Evolutionary conservation across 2,888 invertebrate genomes (phyloP).

Genomic region (Tenodera sinensis): DNA sequence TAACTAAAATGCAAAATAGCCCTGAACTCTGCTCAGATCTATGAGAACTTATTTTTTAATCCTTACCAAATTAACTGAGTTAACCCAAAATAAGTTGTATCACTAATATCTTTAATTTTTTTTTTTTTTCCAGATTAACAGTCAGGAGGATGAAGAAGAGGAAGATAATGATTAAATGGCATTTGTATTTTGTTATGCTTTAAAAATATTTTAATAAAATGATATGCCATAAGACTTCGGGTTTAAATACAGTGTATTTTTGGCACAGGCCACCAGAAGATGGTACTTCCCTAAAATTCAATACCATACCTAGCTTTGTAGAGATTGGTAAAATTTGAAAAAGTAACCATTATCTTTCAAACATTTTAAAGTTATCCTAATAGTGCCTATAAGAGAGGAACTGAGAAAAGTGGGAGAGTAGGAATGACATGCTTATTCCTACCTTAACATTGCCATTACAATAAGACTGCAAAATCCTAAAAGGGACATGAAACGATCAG

Average conservation of each 20-base stretch:
- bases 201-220: background rate
- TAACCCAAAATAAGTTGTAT: no score
- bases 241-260: background rate
- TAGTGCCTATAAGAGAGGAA: no score
- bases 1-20: background rate
- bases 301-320: no score
- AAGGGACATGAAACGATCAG: no score
- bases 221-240: background rate
- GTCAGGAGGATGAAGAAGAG: conserved; percentile 70
- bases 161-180: conserved; percentile 76
- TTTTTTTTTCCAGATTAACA: conserved; percentile 43
- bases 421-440: no score
- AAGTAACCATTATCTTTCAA: no score
- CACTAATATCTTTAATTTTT: conserved; percentile 13
- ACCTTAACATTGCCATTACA: no score
- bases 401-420: no score
- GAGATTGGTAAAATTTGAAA: no score
- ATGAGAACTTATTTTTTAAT: background rate
- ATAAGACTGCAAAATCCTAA: no score
- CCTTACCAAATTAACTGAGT: background rate
- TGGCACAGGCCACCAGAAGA: background rate
- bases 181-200: background rate
- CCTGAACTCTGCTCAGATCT: background rate
- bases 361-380: no score
- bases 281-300: no score